A percentile compares a stretch with the other conserved stretches of the same genome.
Conservation (phyloP, 2,888 invertebrate species). For the Orchestes rusci region DNA sequence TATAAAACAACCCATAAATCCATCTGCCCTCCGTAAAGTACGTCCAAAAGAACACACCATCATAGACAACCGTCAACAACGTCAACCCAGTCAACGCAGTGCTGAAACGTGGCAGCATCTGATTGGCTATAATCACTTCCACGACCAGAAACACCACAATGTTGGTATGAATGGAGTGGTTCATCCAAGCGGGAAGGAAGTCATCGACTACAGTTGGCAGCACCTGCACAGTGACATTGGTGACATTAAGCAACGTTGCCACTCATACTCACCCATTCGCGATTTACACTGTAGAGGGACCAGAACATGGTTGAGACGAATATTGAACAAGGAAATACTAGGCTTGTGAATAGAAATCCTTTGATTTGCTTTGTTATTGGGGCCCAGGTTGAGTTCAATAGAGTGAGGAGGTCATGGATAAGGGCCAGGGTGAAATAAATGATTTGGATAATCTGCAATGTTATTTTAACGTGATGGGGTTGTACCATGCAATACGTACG, state of each 20-base stretch:
- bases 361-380: conserved; percentile 17
- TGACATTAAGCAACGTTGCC: too few relatives aligned
- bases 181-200: conserved; percentile 26
- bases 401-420: conserved; percentile 19
- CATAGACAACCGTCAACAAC: conserved; percentile 18
- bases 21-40: conserved; percentile 24
- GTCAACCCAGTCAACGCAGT: conserved; percentile 25
- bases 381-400: conserved; percentile 8
- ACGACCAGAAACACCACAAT: conserved; percentile 23
- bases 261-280: conserved; percentile 23
- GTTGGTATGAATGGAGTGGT: conserved; percentile 27
- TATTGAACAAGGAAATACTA: conserved; percentile 24
- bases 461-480: too few relatives aligned
- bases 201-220: conserved; percentile 24
- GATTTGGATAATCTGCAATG: conserved; percentile 26
- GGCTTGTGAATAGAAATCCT: conserved; percentile 26
- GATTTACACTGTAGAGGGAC: conserved; percentile 26
- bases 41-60: conserved; percentile 20
- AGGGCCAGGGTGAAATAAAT: conserved; percentile 24
- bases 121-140: conserved; percentile 25
- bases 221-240: conserved; percentile 11
- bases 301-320: conserved; percentile 27
- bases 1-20: conserved; percentile 24
- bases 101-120: conserved; percentile 24
- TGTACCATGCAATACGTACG: too few relatives aligned